Evolutionary conservation across 1,140 invertebrate genomes (phyloP).

Genomic region (Eupristina koningsbergeri): DNA sequence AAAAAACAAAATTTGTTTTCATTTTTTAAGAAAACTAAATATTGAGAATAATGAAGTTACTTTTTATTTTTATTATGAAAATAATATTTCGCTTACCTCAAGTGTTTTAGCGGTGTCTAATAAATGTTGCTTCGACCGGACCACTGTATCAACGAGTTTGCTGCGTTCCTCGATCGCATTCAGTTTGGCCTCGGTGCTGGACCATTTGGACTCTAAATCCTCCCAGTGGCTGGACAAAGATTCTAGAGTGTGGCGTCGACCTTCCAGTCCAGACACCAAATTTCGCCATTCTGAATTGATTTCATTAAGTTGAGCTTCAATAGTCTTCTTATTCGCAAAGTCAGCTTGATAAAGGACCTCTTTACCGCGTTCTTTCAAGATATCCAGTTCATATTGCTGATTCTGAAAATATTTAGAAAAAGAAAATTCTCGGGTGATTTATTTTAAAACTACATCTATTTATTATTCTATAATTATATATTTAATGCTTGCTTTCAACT

Average conservation of each 20-base stretch:
- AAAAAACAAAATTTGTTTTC: too few species aligned
- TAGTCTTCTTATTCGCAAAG: slow-evolving; percentile 75
- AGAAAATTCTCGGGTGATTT: slow-evolving; percentile 23
- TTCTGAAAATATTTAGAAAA: slow-evolving; percentile 65
- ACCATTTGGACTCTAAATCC: slow-evolving; percentile 81
- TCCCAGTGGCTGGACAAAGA: slow-evolving; percentile 84
- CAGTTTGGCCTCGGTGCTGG: slow-evolving; percentile 77
- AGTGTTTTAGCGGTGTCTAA: slow-evolving; percentile 80
- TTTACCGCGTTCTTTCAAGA: slow-evolving; percentile 78
- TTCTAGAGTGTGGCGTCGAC: slow-evolving; percentile 77
- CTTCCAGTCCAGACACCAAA: slow-evolving; percentile 80
- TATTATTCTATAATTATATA: too few species aligned
- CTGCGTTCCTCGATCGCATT: slow-evolving; percentile 80
- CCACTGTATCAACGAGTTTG: slow-evolving; percentile 82
- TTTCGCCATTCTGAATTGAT: slow-evolving; percentile 84
- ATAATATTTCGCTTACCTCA: slow-evolving; percentile 74
- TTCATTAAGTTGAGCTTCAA: slow-evolving; percentile 77
- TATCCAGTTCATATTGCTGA: slow-evolving; percentile 77
- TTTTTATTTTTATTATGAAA: neutral
- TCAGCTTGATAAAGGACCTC: slow-evolving; percentile 80
- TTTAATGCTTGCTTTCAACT: too few species aligned
- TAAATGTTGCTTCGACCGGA: slow-evolving; percentile 82
- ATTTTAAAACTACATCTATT: too few species aligned
- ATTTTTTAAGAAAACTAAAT: too few species aligned
- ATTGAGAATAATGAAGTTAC: too few species aligned